phyloP scores from a whole-genome alignment of 2,888 invertebrate genomes.

The Scaptomyza polygonia region DNA sequence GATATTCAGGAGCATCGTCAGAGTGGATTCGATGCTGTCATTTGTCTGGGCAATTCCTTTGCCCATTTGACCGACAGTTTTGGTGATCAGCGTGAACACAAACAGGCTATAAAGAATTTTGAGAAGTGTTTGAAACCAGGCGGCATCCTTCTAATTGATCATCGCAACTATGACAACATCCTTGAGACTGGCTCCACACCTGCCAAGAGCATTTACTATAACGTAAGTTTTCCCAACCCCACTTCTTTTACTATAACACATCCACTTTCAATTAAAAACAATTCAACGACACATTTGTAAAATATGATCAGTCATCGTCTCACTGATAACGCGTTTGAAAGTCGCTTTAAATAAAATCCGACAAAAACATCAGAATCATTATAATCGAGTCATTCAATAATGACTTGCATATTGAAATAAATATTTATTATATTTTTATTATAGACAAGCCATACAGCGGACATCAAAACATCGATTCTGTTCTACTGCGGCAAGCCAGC shows the following conservation, averaged over 20 bases:
- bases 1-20: slow-evolving; percentile 88
- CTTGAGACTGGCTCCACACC: slow-evolving; percentile 91
- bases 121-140: slow-evolving; percentile 93
- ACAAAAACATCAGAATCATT: slow-evolving; percentile 13
- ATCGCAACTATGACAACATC: slow-evolving; percentile 94
- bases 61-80: slow-evolving; percentile 93
- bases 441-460: slow-evolving; percentile 91
- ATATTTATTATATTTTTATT: slow-evolving; percentile 59
- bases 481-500: slow-evolving; percentile 91
- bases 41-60: slow-evolving; percentile 95
- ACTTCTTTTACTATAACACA: slow-evolving; percentile 1
- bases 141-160: slow-evolving; percentile 93
- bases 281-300: slow-evolving; percentile 43
- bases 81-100: slow-evolving; percentile 92
- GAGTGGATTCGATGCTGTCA: slow-evolving; percentile 93
- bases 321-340: slow-evolving; percentile 46
- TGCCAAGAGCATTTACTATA: slow-evolving; percentile 94
- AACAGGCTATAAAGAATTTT: slow-evolving; percentile 91
- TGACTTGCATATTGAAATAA: slow-evolving; percentile 49
- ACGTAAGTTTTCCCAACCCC: slow-evolving; percentile 86
- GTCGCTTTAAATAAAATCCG: slow-evolving; percentile 9
- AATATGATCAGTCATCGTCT: slow-evolving; percentile 41
- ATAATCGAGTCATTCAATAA: slow-evolving; percentile 35
- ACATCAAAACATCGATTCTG: slow-evolving; percentile 93
- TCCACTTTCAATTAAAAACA: slow-evolving; percentile 51